Conservation (phyloP, 2,888 invertebrate species). For the Temnothorax ravouxi region DNA sequence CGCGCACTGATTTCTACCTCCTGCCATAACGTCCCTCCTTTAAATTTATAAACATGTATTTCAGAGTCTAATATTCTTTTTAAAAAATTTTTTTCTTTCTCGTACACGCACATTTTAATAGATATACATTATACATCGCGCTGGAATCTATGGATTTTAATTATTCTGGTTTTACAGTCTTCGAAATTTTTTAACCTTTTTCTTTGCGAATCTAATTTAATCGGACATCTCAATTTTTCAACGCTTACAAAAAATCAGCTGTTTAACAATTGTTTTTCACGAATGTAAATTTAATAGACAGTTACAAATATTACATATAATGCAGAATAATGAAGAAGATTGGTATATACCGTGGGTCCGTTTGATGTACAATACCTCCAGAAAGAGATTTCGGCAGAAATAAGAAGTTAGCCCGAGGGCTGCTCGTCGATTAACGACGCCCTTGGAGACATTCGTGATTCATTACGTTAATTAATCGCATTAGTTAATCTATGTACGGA, state of each 20-base stretch:
- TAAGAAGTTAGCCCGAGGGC: background rate
- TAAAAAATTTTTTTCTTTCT: background rate
- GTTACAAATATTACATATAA: conserved; percentile 9
- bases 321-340: conserved; percentile 6
- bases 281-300: background rate
- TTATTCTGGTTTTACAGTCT: background rate
- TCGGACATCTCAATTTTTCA: background rate
- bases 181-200: background rate
- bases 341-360: background rate
- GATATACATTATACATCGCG: background rate
- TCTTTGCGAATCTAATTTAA: background rate
- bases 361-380: background rate
- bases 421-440: background rate
- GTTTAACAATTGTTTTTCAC: background rate
- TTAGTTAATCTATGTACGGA: background rate
- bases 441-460: background rate
- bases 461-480: conserved; percentile 8
- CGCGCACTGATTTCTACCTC: background rate
- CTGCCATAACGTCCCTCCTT: background rate
- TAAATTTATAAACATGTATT: background rate
- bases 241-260: background rate
- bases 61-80: background rate
- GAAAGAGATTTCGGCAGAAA: background rate
- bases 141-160: background rate
- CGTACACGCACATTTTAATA: background rate